phyloP scores from a whole-genome alignment of 2,113 vertebrate species.

The Probosciger aterrimus region DNA sequence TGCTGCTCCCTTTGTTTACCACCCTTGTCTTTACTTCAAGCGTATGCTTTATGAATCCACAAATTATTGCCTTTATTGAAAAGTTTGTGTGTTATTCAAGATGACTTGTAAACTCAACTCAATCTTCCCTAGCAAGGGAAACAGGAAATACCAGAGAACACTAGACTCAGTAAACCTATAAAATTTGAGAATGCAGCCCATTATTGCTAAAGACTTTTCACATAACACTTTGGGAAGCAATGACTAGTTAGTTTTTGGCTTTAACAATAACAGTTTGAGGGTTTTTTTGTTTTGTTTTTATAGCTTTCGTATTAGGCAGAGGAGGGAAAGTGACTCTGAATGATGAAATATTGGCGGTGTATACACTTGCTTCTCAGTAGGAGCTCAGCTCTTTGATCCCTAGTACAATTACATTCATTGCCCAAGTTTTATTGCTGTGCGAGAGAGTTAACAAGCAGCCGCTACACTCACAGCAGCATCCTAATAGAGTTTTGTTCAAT shows the following conservation, averaged over 20 bases:
- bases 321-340: slow-evolving; percentile 75
- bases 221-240: slow-evolving; percentile 93
- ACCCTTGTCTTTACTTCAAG: slow-evolving; percentile 62
- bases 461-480: slow-evolving; percentile 46
- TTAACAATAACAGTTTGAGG: slow-evolving; percentile 86
- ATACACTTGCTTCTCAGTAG: slow-evolving; percentile 76
- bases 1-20: slow-evolving; percentile 61
- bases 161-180: slow-evolving; percentile 94
- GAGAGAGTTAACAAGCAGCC: slow-evolving; percentile 68
- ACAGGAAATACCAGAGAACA: slow-evolving; percentile 95
- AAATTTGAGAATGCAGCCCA: slow-evolving; percentile 88
- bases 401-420: slow-evolving; percentile 72
- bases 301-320: slow-evolving; percentile 83
- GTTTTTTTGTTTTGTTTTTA: slow-evolving; percentile 86
- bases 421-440: slow-evolving; percentile 64
- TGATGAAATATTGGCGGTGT: slow-evolving; percentile 80
- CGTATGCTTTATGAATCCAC: slow-evolving; percentile 73
- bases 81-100: slow-evolving; percentile 85
- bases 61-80: slow-evolving; percentile 83
- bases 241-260: slow-evolving; percentile 94
- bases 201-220: slow-evolving; percentile 89
- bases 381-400: slow-evolving; percentile 76
- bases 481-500: slow-evolving; percentile 60
- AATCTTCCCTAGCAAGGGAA: slow-evolving; percentile 84
- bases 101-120: slow-evolving; percentile 89